These are phyloP conservation scores for Diploscapter pachys DNA, from an alignment of 1,140 invertebrate species.

Conservation along the genomic window DNA sequence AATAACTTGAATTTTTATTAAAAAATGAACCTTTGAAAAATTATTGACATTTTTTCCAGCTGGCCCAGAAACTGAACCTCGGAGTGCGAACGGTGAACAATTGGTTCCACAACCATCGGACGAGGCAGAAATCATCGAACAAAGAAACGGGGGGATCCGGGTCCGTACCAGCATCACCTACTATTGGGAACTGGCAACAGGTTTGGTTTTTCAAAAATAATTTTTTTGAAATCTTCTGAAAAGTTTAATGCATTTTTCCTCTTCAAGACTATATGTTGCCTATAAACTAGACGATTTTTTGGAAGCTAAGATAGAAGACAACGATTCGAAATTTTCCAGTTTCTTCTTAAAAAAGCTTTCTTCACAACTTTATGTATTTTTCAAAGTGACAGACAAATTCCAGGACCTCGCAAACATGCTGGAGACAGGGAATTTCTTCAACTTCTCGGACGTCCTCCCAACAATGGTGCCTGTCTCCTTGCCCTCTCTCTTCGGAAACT, in stretches of 20 bases:
- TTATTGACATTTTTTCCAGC: conserved; percentile 78
- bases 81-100: conserved; percentile 93
- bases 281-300: too few relatives aligned
- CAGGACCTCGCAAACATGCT: conserved; percentile 17
- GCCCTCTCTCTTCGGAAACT: background rate
- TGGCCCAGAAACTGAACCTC: conserved; percentile 83
- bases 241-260: too few relatives aligned
- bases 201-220: background rate
- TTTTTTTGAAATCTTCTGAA: too few relatives aligned
- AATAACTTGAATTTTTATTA: background rate
- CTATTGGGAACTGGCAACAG: conserved; percentile 13
- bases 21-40: too few relatives aligned
- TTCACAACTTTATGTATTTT: too few relatives aligned
- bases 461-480: conserved; percentile 10
- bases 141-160: conserved; percentile 22
- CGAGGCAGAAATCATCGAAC: conserved; percentile 77
- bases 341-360: too few relatives aligned
- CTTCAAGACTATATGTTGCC: too few relatives aligned
- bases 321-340: too few relatives aligned
- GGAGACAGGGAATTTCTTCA: conserved; percentile 3
- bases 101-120: conserved; percentile 99
- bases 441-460: conserved; percentile 1
- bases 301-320: too few relatives aligned
- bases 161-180: background rate
- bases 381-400: background rate